Evolutionary conservation across 2,888 invertebrate genomes (phyloP), one percentile per base, ranked within the genome.

Genomic region (Napeogenes sylphis): DNA sequence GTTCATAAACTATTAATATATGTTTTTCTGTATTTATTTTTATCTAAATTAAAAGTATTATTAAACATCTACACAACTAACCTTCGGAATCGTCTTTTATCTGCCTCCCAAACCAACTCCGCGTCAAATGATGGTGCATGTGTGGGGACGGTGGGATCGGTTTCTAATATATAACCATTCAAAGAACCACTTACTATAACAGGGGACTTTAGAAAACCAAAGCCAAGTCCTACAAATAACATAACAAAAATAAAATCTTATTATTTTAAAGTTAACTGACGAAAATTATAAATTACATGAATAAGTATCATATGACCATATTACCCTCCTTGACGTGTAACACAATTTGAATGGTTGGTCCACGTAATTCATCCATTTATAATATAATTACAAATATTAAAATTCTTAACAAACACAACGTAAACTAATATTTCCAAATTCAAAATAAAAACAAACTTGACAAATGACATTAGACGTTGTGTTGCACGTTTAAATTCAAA

Each of bases 71-170:
- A 42, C 42, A 42, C 61, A 45, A 58, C 74, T 65, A 81, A 93
- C 94, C 93, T 92, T 73, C 95, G 91, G 70, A 95, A 90, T 64
- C 92, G 91, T 71, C 92, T 92, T 82, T 94, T 94, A 71, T 94
- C 94, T 3, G 94, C 93, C 80, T 95, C 95, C 96, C 96, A 96
- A 58, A 95, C 93, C 61, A 96, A 91, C 78, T 95, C 94, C 32
- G 94, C 94, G 68, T 93, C 93, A 77, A 95, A 95, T 55, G 91
- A 83, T 0, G 94, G 94, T 61, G 91, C 84, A 56, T 92, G 90
- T 42, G 89, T 86, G 0, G 93, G 90, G 2, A 92, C 87, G 8
- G 92, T 91, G 13, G 92, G 90, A 74, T 95, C 94, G 0, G 95
- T 93, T 81, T 95, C 94, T 72, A 94, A 81, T 75, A 92, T 92